Conservation (phyloP, 2,888 invertebrate species). For the Acanthosepion esculentum region DNA sequence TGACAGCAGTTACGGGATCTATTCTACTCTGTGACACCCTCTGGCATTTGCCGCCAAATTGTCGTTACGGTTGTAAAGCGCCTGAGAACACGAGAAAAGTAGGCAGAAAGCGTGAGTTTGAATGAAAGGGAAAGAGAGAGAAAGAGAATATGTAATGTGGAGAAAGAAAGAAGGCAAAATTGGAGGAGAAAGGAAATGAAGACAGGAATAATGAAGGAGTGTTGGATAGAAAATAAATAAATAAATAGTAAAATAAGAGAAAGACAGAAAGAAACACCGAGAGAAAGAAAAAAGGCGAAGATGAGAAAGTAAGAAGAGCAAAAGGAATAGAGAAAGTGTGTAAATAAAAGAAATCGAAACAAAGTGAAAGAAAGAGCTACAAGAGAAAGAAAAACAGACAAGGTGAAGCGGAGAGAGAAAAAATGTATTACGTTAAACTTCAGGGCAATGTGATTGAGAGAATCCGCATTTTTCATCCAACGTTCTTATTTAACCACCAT, state of each 20-base stretch:
- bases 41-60: not conserved
- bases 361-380: not conserved
- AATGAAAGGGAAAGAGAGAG: not conserved
- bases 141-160: not conserved
- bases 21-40: not conserved
- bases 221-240: not conserved
- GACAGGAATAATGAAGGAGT: not conserved
- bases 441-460: too few relatives aligned
- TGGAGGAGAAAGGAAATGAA: not conserved
- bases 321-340: not conserved
- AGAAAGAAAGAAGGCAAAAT: too few relatives aligned
- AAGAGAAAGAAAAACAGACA: not conserved
- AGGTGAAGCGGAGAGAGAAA: not conserved
- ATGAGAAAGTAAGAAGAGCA: not conserved
- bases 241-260: not conserved
- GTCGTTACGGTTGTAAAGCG: not conserved
- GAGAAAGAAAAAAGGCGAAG: not conserved
- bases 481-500: too few relatives aligned
- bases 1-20: slow-evolving; percentile 33
- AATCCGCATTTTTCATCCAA: too few relatives aligned
- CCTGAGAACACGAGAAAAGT: not conserved
- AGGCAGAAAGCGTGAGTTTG: not conserved
- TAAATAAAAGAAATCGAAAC: not conserved
- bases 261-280: too few relatives aligned
- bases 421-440: too few relatives aligned